A percentile compares a stretch with the other conserved stretches of the same genome.
These are phyloP conservation scores for Trissolcus basalis DNA, from an alignment of 1,140 invertebrate species.

Conservation along the genomic window DNA sequence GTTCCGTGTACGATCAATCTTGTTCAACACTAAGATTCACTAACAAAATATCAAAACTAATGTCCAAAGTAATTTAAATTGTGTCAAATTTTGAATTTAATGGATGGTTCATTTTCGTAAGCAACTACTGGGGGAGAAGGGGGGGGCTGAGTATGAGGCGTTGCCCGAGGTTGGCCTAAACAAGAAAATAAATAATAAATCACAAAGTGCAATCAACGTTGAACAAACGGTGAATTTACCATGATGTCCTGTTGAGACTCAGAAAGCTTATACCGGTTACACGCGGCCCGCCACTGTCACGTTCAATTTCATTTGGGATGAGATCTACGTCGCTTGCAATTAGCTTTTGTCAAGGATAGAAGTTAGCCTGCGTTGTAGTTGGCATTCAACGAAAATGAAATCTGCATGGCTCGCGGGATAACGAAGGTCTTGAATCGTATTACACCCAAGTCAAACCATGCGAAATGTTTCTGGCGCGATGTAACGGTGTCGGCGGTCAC, in stretches of 20 bases:
- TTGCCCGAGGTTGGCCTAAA: too few relatives aligned
- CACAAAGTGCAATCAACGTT: background rate
- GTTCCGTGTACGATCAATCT: too few relatives aligned
- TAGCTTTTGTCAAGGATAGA: conserved; percentile 55
- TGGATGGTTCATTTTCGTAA: too few relatives aligned
- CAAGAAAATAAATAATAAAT: background rate
- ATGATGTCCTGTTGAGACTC: background rate
- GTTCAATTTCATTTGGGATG: conserved; percentile 47
- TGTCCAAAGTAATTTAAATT: too few relatives aligned
- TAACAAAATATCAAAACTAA: background rate
- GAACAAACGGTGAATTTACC: background rate
- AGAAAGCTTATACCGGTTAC: background rate
- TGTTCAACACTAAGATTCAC: too few relatives aligned
- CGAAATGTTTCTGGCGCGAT: conserved; percentile 23
- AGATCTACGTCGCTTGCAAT: conserved; percentile 45
- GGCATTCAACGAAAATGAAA: conserved; percentile 53
- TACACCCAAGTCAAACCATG: background rate
- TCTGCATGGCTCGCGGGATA: conserved; percentile 40
- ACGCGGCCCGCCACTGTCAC: conserved; percentile 20
- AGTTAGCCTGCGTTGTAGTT: conserved; percentile 39
- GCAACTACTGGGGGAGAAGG: too few relatives aligned
- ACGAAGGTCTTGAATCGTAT: conserved; percentile 42
- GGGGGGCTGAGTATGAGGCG: too few relatives aligned
- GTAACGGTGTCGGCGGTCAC: conserved; percentile 33
- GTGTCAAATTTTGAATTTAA: too few relatives aligned